phyloP scores from a whole-genome alignment of 2,113 vertebrate genomes.

The Sander lucioperca region DNA sequence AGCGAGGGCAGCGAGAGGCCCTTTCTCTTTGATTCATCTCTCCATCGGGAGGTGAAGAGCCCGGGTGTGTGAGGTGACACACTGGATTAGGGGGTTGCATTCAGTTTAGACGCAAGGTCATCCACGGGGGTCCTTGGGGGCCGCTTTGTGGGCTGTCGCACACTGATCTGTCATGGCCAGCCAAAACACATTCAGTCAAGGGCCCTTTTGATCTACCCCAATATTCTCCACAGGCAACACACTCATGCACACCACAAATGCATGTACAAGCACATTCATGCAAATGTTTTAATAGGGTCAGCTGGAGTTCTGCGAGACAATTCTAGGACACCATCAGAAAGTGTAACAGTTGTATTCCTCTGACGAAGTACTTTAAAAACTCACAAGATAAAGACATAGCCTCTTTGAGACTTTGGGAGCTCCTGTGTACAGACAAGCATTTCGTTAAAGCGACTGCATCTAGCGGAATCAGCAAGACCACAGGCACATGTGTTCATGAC shows the following conservation, averaged over 20 bases:
- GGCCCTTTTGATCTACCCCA: conserved; percentile 68
- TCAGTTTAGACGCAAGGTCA: conserved; percentile 67
- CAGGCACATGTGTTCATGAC: not conserved
- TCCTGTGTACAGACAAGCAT: not conserved
- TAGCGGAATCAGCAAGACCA: too few species aligned
- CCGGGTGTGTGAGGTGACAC: conserved; percentile 69
- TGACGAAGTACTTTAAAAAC: conserved; percentile 17
- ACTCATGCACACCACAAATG: conserved; percentile 32
- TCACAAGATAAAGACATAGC: not conserved
- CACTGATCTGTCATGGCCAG: conserved; percentile 73
- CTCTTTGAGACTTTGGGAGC: not conserved
- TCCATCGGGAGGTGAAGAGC: conserved; percentile 65
- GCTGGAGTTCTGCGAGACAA: conserved; percentile 40
- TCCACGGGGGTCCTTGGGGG: conserved; percentile 55
- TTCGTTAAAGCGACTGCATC: not conserved
- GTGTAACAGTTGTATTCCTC: conserved; percentile 8
- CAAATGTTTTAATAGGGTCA: conserved; percentile 53
- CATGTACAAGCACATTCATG: conserved; percentile 44
- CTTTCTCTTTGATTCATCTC: conserved; percentile 64
- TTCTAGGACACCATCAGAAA: conserved; percentile 18
- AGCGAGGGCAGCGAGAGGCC: conserved; percentile 57
- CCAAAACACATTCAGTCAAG: conserved; percentile 69
- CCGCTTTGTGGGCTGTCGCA: conserved; percentile 57
- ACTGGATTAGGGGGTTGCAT: conserved; percentile 70
- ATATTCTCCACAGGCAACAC: conserved; percentile 56